A percentile compares a stretch with the other conserved stretches of the same genome.
phyloP scores from a whole-genome alignment of 1,140 invertebrate genomes.

The Sminthurinus signatus region DNA sequence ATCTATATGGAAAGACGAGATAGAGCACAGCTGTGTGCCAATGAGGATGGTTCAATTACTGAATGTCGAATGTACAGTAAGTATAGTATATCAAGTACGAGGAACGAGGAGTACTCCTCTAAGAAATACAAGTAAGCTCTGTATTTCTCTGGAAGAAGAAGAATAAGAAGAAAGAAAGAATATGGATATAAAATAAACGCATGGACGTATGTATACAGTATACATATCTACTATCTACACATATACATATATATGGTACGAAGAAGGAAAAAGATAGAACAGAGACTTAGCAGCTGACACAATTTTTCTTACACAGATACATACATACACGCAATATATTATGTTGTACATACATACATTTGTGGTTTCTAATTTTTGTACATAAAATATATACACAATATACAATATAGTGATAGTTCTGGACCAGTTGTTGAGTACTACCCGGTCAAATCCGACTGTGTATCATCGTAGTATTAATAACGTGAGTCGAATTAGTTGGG shows the following conservation, averaged over 20 bases:
- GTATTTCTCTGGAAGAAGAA: no score
- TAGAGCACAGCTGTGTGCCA: no score
- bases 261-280: neutral
- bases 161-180: no score
- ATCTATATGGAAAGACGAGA: no score
- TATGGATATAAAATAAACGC: no score
- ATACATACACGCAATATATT: neutral
- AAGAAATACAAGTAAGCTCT: no score
- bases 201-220: no score
- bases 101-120: no score
- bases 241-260: neutral
- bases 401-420: neutral
- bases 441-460: neutral
- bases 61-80: no score
- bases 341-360: neutral
- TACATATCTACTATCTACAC: no score
- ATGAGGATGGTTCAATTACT: no score
- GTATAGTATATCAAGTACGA: no score
- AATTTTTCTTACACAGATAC: neutral
- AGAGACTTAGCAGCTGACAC: slow-evolving; percentile 6
- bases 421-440: neutral
- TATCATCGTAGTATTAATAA: slow-evolving; percentile 6
- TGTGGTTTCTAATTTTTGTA: neutral
- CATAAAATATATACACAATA: neutral
- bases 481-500: slow-evolving; percentile 9